A percentile compares a stretch with the other conserved stretches of the same genome.
These are phyloP conservation scores for Caenorhabditis auriculariae DNA, from an alignment of 2,888 invertebrate genomes.

Conservation along the genomic window DNA sequence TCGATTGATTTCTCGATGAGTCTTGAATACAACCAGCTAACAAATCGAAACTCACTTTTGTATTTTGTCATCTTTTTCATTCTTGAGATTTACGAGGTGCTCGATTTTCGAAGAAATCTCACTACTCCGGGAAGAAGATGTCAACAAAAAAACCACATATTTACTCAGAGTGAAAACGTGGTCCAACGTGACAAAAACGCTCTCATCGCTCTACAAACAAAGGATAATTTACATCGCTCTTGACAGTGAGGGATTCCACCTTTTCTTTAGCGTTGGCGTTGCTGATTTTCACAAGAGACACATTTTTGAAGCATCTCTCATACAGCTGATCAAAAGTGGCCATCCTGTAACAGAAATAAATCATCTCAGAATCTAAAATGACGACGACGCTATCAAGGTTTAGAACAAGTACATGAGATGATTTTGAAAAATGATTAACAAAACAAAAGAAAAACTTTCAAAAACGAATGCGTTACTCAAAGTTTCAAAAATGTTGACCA, in stretches of 20 bases:
- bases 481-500: too few relatives aligned
- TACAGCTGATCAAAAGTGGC: conserved; percentile 38
- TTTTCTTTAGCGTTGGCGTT: conserved; percentile 1
- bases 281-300: conserved; percentile 14
- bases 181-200: conserved; percentile 13
- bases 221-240: too few relatives aligned
- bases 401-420: too few relatives aligned
- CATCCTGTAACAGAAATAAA: too few relatives aligned
- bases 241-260: too few relatives aligned
- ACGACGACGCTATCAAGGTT: too few relatives aligned
- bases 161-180: conserved; percentile 20
- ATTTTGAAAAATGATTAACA: too few relatives aligned
- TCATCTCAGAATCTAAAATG: too few relatives aligned
- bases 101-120: conserved; percentile 19
- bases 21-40: not conserved
- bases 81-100: conserved; percentile 8
- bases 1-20: not conserved
- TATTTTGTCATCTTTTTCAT: not conserved
- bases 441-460: too few relatives aligned
- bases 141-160: conserved; percentile 27
- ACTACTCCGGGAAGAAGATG: conserved; percentile 9
- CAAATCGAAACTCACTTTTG: not conserved
- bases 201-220: conserved; percentile 2
- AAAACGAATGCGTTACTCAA: too few relatives aligned
- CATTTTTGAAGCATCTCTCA: conserved; percentile 34